These are phyloP conservation scores for Neuroterus valhalla DNA, from an alignment of 1,140 invertebrate genomes.

Conservation along the genomic window DNA sequence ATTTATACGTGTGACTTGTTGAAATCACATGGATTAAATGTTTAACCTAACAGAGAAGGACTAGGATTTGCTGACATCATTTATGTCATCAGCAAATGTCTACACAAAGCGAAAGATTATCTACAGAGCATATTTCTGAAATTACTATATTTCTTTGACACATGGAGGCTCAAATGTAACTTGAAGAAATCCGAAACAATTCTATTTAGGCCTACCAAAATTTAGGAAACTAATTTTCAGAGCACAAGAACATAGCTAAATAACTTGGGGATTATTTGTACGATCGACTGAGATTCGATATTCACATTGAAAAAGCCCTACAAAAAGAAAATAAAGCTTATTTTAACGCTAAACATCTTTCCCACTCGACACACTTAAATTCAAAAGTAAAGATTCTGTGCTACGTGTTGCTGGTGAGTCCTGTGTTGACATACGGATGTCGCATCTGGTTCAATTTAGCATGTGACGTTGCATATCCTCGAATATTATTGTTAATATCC, in stretches of 20 bases:
- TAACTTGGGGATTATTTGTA: background rate
- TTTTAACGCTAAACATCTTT: background rate
- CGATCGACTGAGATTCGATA: background rate
- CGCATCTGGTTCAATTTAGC: constrained; percentile 78
- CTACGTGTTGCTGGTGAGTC: background rate
- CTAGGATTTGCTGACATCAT: background rate
- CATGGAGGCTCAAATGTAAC: constrained; percentile 1
- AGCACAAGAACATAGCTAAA: background rate
- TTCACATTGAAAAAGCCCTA: background rate
- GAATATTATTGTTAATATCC: too few relatives aligned
- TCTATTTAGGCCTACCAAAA: background rate
- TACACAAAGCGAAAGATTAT: background rate
- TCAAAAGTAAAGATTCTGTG: constrained; percentile 14
- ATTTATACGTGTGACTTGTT: background rate
- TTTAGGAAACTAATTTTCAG: background rate
- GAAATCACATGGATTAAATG: background rate
- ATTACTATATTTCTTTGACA: background rate
- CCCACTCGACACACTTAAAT: background rate
- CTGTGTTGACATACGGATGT: constrained; percentile 21
- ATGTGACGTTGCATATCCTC: too few relatives aligned
- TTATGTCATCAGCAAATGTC: background rate
- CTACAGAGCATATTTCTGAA: background rate
- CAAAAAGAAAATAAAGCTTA: background rate
- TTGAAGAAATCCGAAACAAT: background rate
- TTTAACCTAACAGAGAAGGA: background rate